Evolutionary conservation across 1,140 invertebrate species (phyloP), one percentile per base, ranked within the genome.

Genomic region (Ips typographus): DNA sequence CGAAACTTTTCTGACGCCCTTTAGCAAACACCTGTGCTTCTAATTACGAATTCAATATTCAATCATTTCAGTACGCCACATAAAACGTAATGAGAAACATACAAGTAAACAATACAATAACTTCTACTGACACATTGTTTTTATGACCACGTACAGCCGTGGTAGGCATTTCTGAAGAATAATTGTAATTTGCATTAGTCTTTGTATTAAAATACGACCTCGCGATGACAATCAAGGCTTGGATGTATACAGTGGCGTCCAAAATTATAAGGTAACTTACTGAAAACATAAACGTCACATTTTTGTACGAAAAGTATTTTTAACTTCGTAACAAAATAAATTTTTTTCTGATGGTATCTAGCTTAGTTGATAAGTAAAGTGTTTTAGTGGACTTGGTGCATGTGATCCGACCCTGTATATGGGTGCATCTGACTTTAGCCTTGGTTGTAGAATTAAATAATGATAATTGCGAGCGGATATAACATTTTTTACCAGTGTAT

Each of bases 341-440:
- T 22, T 22, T 22, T 22, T 0, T 22, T 22, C 22, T 22, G 22
- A 22, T 22, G 22, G 22, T 22, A 22, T 22, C 22, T 22, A 22
- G 22, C 22, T 22, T 22, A 53, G n/a, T 2, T 22, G n/a, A 53
- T 22, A 53, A 22, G 4, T 2, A 53, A 7, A n/a, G 36, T 49
- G 8, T 49, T 6, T 22, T 22, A 22, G 22, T 22, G 22, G 22
- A 6, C 44, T 53, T 37, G 7, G 22, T 38, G 22, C 22, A 22
- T 22, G 22, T 22, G 22, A 22, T 49, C 44, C 60, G 60, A 5
- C 60, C 40, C 42, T 62, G 60, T 8, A 36, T 51, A 6, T 62
- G 44, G 60, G 60, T 62, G 60, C 62, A 64, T 64, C 62, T 64
- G 47, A 64, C 55, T 42, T 64, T 55, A 64, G 55, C 62, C 62